These are phyloP conservation scores for Odocoileus hemionus DNA, from an alignment of 2,113 vertebrate species.

Conservation along the genomic window DNA sequence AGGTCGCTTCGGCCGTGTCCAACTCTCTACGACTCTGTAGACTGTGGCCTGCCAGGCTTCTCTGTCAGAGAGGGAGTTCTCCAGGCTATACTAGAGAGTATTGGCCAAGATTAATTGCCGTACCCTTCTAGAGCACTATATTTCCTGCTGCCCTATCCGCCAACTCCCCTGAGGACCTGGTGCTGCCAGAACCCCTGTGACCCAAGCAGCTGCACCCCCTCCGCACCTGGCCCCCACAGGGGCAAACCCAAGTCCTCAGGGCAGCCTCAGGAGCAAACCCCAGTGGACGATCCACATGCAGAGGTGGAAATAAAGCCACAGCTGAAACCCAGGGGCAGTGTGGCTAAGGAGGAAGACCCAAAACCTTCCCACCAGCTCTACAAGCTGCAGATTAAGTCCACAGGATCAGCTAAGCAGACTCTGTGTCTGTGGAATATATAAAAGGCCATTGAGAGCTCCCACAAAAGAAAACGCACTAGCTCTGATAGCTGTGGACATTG, in stretches of 20 bases:
- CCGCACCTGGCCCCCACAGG: background rate
- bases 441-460: rapidly evolving
- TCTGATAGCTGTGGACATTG: background rate
- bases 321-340: background rate
- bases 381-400: background rate
- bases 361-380: background rate
- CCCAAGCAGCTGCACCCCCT: background rate
- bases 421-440: background rate
- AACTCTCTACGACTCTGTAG: background rate
- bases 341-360: background rate
- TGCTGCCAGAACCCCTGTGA: background rate
- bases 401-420: background rate
- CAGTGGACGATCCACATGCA: background rate
- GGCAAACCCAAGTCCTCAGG: background rate
- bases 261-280: background rate
- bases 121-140: background rate
- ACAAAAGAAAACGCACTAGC: background rate
- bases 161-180: background rate
- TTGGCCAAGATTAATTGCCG: background rate
- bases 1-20: rapidly evolving
- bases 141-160: background rate
- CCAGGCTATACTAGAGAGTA: background rate
- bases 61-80: background rate
- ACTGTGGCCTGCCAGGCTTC: background rate
- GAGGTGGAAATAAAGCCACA: background rate